Evolutionary conservation across 53 echinoderm and acorn worm species (phyloP).

Genomic region (Stichopus horrens): DNA sequence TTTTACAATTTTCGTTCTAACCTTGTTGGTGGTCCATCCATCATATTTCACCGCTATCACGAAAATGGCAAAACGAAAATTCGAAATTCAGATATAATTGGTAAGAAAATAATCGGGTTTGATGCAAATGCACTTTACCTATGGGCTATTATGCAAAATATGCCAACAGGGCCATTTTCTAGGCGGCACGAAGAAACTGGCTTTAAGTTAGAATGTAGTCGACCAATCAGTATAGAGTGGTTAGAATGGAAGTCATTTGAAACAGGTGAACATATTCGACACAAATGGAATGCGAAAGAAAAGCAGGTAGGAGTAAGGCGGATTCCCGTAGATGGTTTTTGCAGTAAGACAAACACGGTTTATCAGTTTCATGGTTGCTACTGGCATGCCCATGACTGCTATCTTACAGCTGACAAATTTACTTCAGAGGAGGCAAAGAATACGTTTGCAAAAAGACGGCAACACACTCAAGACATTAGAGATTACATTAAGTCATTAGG

Average conservation of each 20-base stretch:
- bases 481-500: constrained; percentile 25
- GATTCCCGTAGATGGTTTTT: constrained; percentile 26
- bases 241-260: background rate
- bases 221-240: background rate
- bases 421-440: background rate
- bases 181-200: constrained; percentile 1
- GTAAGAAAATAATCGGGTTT: constrained; percentile 48
- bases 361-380: constrained; percentile 41
- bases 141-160: constrained; percentile 56
- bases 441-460: background rate
- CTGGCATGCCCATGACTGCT: constrained; percentile 50
- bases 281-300: constrained; percentile 30
- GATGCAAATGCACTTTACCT: constrained; percentile 60
- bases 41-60: constrained; percentile 59
- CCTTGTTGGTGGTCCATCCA: constrained; percentile 62
- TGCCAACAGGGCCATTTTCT: constrained; percentile 39
- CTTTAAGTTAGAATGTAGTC: background rate
- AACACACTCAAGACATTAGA: constrained; percentile 36
- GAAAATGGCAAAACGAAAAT: constrained; percentile 39
- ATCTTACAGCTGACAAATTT: background rate
- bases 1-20: too few species aligned
- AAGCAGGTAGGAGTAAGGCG: background rate
- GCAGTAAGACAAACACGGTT: too few species aligned
- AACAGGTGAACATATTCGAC: background rate
- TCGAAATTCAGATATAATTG: background rate